Percentiles rank a stretch among this genome's conserved stretches.
phyloP scores from a whole-genome alignment of 2,113 vertebrate genomes.

The Pao palembangensis region DNA sequence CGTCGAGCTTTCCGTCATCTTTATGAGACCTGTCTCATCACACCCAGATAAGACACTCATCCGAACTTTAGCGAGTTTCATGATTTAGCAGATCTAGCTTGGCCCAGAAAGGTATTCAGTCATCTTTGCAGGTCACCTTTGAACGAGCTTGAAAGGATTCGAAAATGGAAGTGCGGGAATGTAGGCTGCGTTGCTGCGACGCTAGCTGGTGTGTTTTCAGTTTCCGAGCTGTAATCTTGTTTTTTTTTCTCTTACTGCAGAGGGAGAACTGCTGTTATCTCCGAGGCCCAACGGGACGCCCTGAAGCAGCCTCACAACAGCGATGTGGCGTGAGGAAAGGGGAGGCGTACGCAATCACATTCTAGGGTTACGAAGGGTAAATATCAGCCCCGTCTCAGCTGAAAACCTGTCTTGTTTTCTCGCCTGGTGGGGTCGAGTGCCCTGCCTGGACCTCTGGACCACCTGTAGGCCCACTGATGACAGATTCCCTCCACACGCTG shows the following conservation, averaged over 20 bases:
- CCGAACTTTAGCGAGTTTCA: constrained; percentile 63
- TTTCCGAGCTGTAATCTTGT: constrained; percentile 22
- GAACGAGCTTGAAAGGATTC: constrained; percentile 42
- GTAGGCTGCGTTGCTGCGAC: background rate
- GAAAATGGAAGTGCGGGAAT: constrained; percentile 15
- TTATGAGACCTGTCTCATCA: constrained; percentile 71
- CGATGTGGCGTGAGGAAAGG: constrained; percentile 45
- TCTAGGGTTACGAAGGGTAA: constrained; percentile 49
- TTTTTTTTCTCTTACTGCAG: constrained; percentile 41
- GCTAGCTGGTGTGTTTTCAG: constrained; percentile 28
- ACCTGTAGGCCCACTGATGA: constrained; percentile 66
- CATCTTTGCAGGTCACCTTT: constrained; percentile 60
- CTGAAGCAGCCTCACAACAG: constrained; percentile 44
- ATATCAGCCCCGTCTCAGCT: constrained; percentile 44
- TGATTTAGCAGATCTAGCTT: constrained; percentile 60
- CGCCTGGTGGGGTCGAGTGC: constrained; percentile 37
- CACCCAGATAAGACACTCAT: constrained; percentile 69
- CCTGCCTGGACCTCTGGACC: constrained; percentile 53
- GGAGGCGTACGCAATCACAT: constrained; percentile 58
- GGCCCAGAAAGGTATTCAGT: constrained; percentile 46
- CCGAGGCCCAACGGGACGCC: constrained; percentile 44
- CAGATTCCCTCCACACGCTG: constrained; percentile 62
- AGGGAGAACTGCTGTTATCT: constrained; percentile 27
- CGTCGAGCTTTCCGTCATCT: constrained; percentile 61
- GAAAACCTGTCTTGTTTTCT: constrained; percentile 61